Percentiles rank a stretch among this genome's conserved stretches.
Evolutionary conservation across 2,797 vertebrate genomes (phyloP).

Genomic region (Gephyroberyx darwinii): DNA sequence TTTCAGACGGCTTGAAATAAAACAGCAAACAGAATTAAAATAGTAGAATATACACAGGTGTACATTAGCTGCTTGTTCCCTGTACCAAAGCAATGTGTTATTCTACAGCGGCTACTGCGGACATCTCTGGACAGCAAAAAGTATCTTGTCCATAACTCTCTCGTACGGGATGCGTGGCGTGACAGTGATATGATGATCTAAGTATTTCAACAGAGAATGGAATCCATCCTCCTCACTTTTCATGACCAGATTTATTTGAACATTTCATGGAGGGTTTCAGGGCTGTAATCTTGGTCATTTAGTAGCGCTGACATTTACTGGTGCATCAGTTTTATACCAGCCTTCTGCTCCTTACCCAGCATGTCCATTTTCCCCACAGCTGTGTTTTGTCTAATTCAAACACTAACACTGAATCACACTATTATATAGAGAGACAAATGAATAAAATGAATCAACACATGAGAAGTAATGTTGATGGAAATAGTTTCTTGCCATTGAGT

Average conservation of each 20-base stretch:
- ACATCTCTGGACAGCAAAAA: constrained; percentile 1
- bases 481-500: background rate
- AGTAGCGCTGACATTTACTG: constrained; percentile 67
- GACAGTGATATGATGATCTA: constrained; percentile 15
- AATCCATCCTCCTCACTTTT: constrained; percentile 46
- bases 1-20: constrained; percentile 19
- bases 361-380: constrained; percentile 46
- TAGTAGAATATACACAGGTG: constrained; percentile 23
- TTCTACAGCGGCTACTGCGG: background rate
- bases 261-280: constrained; percentile 14
- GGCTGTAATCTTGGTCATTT: constrained; percentile 54
- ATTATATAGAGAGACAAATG: constrained; percentile 27
- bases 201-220: constrained; percentile 35
- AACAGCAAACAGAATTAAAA: constrained; percentile 36
- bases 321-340: constrained; percentile 40
- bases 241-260: constrained; percentile 53
- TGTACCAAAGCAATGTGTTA: background rate
- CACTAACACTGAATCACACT: constrained; percentile 36
- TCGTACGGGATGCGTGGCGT: constrained; percentile 11
- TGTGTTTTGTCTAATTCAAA: constrained; percentile 43
- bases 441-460: background rate
- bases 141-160: constrained; percentile 13
- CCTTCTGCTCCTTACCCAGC: constrained; percentile 45
- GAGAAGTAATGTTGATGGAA: background rate
- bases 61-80: constrained; percentile 31